Evolutionary conservation across 2,888 invertebrate genomes (phyloP).

Genomic region (Acanthacorydalis orientalis): DNA sequence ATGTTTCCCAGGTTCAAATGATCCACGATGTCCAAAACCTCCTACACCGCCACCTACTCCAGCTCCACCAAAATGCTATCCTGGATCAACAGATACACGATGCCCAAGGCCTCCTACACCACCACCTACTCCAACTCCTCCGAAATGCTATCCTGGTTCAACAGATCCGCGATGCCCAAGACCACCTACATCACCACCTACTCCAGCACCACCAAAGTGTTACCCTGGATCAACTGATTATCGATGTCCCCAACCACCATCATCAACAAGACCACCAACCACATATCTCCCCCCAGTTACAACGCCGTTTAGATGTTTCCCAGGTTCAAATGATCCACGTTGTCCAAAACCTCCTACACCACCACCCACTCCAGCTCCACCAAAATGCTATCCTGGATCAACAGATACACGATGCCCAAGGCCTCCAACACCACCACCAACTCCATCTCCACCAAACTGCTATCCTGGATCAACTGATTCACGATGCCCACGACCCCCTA

Average conservation of each 20-base stretch:
- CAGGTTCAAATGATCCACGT: slow-evolving; percentile 17
- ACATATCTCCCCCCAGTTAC: slow-evolving; percentile 10
- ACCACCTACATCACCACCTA: slow-evolving; percentile 8
- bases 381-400: slow-evolving; percentile 10
- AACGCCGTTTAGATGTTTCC: slow-evolving; percentile 10
- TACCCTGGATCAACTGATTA: slow-evolving; percentile 18
- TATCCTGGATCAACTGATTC: slow-evolving; percentile 18
- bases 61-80: slow-evolving; percentile 24
- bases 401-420: slow-evolving; percentile 13
- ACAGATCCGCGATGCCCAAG: slow-evolving; percentile 14
- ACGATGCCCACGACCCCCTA: slow-evolving; percentile 14
- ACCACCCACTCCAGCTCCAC: slow-evolving; percentile 8
- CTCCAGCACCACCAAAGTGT: slow-evolving; percentile 13
- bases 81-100: slow-evolving; percentile 22
- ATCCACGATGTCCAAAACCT: slow-evolving; percentile 15
- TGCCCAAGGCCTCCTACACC: slow-evolving; percentile 16
- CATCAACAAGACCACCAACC: slow-evolving; percentile 14
- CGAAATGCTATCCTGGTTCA: slow-evolving; percentile 13
- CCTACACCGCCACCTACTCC: slow-evolving; percentile 14
- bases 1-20: slow-evolving; percentile 17
- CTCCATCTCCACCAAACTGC: slow-evolving; percentile 14
- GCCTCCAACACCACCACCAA: slow-evolving; percentile 12
- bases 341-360: slow-evolving; percentile 12
- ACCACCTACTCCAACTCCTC: slow-evolving; percentile 10
- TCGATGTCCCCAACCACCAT: slow-evolving; percentile 13